Base-by-base conservation (phyloP, 2,888 invertebrate species). In the Orthonevra nobilis region DNA sequence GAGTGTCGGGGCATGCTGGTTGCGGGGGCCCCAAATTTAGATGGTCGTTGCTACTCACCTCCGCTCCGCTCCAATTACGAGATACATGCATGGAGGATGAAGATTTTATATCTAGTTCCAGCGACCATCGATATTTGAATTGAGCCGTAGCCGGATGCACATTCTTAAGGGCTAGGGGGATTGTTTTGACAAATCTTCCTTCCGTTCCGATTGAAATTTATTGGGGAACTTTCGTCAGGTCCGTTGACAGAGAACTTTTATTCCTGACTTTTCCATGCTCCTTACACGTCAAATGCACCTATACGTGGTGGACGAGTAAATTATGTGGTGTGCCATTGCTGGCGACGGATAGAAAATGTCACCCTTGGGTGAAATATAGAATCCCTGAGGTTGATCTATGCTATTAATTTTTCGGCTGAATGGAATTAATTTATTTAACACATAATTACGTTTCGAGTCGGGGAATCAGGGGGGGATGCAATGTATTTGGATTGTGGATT, bases 381-480 rank as follows among this genome's bases (percentile, higher is more conserved):
- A 61, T 70, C 46, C 73, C 61, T 44, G 63, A 79, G 79, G 72
- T 79, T 79, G 73, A 79, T 73, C 73, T 42, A 48, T 56, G 56
- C 73, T 48, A 79, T 79, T 79, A 79, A 79, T 79, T 79, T 73
- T 79, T 79, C 66, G 79, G 48, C 66, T 68, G 66, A 68, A 66
- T 73, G 56, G 72, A 79, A 79, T 79, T 79, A 73, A 79, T 79
- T 79, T 79, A 73, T 79, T 79, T 79, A 79, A 68, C 79, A 79
- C 73, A 68, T 79, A 79, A 79, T 79, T 79, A 73, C 63, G 54
- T 75, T 75, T 50, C 40, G 40, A 56, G 61, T 75, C 69, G 61
- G 28, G n/a, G n/a, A n/a, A n/a, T n/a, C n/a, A n/a, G n/a, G n/a
- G n/a, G n/a, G n/a, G n/a, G n/a, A n/a, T n/a, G n/a, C n/a, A 17